A percentile compares a stretch with the other conserved stretches of the same genome.
These are phyloP conservation scores for Neomonachus schauinslandi DNA, from an alignment of 2,113 vertebrate genomes.

Conservation along the genomic window DNA sequence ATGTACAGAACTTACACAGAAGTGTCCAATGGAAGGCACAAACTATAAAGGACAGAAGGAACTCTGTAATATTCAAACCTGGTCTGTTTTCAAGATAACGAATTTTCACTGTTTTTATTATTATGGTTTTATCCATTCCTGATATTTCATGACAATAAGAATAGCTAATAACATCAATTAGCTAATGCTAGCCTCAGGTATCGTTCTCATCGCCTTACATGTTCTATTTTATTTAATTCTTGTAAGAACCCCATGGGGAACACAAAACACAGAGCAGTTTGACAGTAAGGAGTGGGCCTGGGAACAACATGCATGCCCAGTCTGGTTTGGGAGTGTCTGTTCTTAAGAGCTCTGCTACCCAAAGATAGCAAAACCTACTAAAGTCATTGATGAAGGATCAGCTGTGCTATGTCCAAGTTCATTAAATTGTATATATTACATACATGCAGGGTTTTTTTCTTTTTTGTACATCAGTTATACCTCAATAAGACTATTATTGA, in stretches of 20 bases:
- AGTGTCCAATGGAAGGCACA: neutral
- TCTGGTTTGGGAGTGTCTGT: neutral
- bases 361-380: neutral
- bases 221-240: neutral
- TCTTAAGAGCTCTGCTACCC: neutral
- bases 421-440: neutral
- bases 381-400: neutral
- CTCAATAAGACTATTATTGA: neutral
- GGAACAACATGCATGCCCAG: accelerated
- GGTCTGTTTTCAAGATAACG: neutral
- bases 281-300: neutral
- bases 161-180: neutral
- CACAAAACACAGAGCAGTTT: neutral
- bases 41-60: neutral
- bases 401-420: neutral
- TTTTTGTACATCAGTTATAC: neutral
- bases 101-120: neutral
- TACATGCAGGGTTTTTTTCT: no score
- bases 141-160: neutral
- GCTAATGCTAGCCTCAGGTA: neutral
- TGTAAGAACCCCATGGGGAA: neutral
- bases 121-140: neutral
- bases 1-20: neutral
- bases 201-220: neutral
- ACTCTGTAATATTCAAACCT: neutral